Conservation (phyloP, 2,797 vertebrate genomes). For the Eupleurogrammus muticus region DNA sequence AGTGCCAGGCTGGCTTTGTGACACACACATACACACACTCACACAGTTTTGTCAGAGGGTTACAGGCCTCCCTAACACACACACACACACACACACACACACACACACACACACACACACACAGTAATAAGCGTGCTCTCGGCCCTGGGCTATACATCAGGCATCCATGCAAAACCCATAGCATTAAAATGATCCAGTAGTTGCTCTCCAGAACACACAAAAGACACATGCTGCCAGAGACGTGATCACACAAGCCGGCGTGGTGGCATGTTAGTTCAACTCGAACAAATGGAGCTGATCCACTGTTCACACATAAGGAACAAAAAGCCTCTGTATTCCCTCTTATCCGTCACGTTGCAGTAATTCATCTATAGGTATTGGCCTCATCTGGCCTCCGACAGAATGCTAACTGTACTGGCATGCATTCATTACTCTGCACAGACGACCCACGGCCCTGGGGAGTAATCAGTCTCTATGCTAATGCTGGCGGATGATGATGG, state of each 20-base stretch:
- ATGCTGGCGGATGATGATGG: slow-evolving; percentile 71
- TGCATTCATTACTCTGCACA: slow-evolving; percentile 66
- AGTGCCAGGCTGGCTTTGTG: slow-evolving; percentile 76
- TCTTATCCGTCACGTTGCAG: slow-evolving; percentile 59
- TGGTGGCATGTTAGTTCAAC: slow-evolving; percentile 51
- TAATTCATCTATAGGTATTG: slow-evolving; percentile 71
- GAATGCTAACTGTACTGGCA: slow-evolving; percentile 74
- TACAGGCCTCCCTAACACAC: slow-evolving; percentile 41
- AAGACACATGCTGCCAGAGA: slow-evolving; percentile 56
- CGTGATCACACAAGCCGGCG: slow-evolving; percentile 50
- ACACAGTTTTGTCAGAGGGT: slow-evolving; percentile 52
- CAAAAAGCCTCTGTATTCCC: slow-evolving; percentile 63
- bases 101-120: slow-evolving; percentile 27
- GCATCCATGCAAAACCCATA: slow-evolving; percentile 68
- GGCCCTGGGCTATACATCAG: slow-evolving; percentile 45
- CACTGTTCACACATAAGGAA: slow-evolving; percentile 55
- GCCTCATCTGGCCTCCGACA: slow-evolving; percentile 73
- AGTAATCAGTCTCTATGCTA: slow-evolving; percentile 74
- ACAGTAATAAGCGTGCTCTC: slow-evolving; percentile 46
- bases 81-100: slow-evolving; percentile 21
- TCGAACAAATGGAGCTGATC: slow-evolving; percentile 43
- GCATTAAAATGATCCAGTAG: slow-evolving; percentile 73
- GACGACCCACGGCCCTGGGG: slow-evolving; percentile 55
- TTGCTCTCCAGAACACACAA: slow-evolving; percentile 56
- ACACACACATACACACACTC: slow-evolving; percentile 51